These are phyloP conservation scores for Rhinopithecus roxellana DNA, from an alignment of 2,113 vertebrate species.

Conservation along the genomic window DNA sequence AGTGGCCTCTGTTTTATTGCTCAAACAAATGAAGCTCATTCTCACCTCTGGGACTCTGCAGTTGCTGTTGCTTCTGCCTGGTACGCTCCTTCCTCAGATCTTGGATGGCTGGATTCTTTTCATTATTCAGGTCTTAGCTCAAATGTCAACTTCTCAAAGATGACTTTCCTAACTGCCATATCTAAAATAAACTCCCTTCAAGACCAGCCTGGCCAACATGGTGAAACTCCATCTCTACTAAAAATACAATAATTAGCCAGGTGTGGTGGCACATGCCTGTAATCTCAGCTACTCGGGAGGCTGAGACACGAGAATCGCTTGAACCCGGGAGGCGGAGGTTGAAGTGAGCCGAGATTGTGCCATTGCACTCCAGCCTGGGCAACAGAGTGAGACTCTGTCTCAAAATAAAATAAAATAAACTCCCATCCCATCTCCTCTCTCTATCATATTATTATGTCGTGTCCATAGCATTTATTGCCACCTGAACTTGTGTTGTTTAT, in stretches of 20 bases:
- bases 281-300: no score
- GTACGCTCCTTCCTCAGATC: background rate
- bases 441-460: background rate
- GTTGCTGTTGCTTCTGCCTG: background rate
- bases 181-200: background rate
- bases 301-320: no score
- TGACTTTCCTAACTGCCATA: background rate
- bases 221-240: no score
- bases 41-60: background rate
- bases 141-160: background rate
- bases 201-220: no score
- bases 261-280: no score
- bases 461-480: background rate
- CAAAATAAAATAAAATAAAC: background rate
- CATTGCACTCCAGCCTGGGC: no score
- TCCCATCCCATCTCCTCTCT: background rate
- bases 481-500: background rate
- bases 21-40: background rate
- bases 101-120: background rate
- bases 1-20: background rate
- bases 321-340: no score
- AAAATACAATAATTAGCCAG: no score
- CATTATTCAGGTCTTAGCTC: background rate
- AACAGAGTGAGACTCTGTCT: no score
- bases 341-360: no score